Evolutionary conservation across 2,113 vertebrate species (phyloP), one percentile per base, ranked within the genome.

Genomic region (Cryptotis parvus): DNA sequence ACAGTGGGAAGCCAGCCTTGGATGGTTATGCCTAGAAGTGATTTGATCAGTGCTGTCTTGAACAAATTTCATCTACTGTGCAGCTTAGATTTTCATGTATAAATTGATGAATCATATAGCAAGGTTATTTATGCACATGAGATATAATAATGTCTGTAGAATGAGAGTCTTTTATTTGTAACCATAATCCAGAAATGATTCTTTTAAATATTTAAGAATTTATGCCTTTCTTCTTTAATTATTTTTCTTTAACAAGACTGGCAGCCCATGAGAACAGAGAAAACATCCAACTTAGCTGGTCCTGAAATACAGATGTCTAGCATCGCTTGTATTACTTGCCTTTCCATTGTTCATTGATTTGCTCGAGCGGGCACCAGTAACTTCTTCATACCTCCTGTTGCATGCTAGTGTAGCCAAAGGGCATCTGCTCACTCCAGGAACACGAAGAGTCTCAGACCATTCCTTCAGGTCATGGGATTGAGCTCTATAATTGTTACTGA

Each of bases 11-110:
- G 55, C 29, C 14, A 35, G 45, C 29, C 16, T 0, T 15, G 6
- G 0, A 4, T 24, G 12, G 18, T 2, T 2, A 0, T 4, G 3
- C 11, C 37, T 27, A 18, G 0, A 26, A 31, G 18, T 9, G 1
- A 37, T 22, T 83, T 9, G 3, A 15, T 26, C 22, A 69, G 26
- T 26, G 2, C 4, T 18, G 41, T 68, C 43, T 63, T 41, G 10
- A 10, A 55, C 61, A 27, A 1, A 29, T n/a, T 12, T 18, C 26
- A 31, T 41, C 41, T 35, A 79, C 5, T 11, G 3, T 26, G 26
- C 35, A 58, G 6, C 4, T 84, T 6, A 7, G 6, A 1, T 72
- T 70, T 39, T 16, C 65, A 11, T 6, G n/a, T n/a, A n/a, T n/a
- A n/a, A n/a, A n/a, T n/a, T n/a, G 24, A n/a, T 4, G 14, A 29